Percentiles rank a stretch among this genome's conserved stretches.
These are phyloP conservation scores for Scaptomyza parva DNA, from an alignment of 2,888 invertebrate species.

Conservation along the genomic window DNA sequence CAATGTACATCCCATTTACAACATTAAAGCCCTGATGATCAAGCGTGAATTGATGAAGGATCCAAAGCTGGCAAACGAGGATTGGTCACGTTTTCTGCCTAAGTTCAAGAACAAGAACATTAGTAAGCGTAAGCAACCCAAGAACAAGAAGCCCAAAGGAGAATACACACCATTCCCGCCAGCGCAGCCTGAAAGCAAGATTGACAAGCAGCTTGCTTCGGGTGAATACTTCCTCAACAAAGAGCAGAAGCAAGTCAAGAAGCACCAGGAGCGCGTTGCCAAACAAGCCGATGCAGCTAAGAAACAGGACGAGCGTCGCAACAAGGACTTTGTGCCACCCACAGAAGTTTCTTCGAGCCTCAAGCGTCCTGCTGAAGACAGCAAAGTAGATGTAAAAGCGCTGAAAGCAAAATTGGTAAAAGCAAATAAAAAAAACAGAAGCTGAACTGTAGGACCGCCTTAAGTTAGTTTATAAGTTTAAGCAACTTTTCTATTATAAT, in stretches of 20 bases:
- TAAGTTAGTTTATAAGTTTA: conserved; percentile 40
- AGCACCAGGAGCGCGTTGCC: conserved; percentile 90
- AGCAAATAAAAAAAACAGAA: conserved; percentile 85
- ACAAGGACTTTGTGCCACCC: conserved; percentile 93
- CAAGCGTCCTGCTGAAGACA: conserved; percentile 58
- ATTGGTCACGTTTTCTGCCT: conserved; percentile 98
- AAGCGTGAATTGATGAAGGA: conserved; percentile 97
- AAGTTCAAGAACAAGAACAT: conserved; percentile 96
- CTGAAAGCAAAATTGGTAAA: conserved; percentile 92
- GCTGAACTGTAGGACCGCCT: conserved; percentile 28
- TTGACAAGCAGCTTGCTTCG: conserved; percentile 96
- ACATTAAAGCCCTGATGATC: conserved; percentile 98
- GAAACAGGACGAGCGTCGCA: conserved; percentile 90
- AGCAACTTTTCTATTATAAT: conserved; percentile 7
- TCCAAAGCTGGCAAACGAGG: conserved; percentile 95
- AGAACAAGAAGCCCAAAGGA: conserved; percentile 94
- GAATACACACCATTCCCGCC: conserved; percentile 99
- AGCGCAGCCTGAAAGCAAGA: conserved; percentile 95
- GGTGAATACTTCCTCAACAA: conserved; percentile 98
- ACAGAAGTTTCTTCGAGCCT: conserved; percentile 85
- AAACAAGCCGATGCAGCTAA: conserved; percentile 91
- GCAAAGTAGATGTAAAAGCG: conserved; percentile 88
- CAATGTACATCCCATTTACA: conserved; percentile 99
- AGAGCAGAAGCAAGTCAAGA: conserved; percentile 90
- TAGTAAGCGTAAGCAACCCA: conserved; percentile 94